These are phyloP conservation scores for Hemibagrus guttatus DNA, from an alignment of 2,797 vertebrate genomes.

Conservation along the genomic window DNA sequence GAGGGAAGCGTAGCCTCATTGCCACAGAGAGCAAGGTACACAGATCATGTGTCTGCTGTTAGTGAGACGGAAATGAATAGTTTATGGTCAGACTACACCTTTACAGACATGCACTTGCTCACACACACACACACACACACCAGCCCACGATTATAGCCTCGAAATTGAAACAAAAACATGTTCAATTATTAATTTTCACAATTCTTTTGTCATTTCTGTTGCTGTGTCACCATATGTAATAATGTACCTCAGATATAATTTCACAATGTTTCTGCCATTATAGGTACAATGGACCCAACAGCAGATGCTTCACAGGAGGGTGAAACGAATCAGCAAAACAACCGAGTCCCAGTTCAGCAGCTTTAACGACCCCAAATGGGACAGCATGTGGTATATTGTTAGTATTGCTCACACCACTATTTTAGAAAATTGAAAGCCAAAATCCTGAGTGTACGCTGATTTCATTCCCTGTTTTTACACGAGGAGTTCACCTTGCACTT, in stretches of 20 bases:
- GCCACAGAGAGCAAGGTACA: conserved; percentile 91
- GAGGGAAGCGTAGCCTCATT: conserved; percentile 83
- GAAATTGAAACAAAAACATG: conserved; percentile 23
- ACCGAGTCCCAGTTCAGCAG: conserved; percentile 67
- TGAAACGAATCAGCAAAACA: conserved; percentile 81
- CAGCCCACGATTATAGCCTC: conserved; percentile 8
- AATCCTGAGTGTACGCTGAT: not conserved
- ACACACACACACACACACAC: not conserved
- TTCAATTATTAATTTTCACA: conserved; percentile 39
- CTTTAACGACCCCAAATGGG: conserved; percentile 85
- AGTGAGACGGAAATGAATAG: conserved; percentile 71
- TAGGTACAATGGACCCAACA: conserved; percentile 97
- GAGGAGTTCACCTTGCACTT: not conserved
- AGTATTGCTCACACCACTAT: conserved; percentile 62
- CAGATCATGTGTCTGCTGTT: conserved; percentile 66
- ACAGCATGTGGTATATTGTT: conserved; percentile 91
- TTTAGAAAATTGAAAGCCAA: not conserved
- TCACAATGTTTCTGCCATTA: conserved; percentile 30
- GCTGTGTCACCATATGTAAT: conserved; percentile 3
- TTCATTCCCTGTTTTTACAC: not conserved
- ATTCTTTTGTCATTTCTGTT: conserved; percentile 13
- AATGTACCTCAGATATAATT: conserved; percentile 3
- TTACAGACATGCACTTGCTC: conserved; percentile 22
- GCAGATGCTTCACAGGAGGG: conserved; percentile 85
- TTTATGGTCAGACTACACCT: conserved; percentile 79